Conservation (phyloP, 1,140 invertebrate species). For the Akabosia matsudoensis region DNA sequence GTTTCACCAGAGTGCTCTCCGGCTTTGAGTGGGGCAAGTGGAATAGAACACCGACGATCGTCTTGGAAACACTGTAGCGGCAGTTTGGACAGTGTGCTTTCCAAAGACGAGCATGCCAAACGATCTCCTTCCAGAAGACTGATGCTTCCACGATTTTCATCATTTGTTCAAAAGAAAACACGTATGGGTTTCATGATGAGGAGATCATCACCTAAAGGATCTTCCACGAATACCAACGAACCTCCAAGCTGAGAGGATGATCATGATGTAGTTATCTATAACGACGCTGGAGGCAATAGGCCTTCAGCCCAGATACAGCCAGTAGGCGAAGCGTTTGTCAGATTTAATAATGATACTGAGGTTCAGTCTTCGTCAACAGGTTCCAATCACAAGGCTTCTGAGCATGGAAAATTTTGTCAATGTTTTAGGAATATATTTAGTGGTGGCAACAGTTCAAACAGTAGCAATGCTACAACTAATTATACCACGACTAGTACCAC, state of each 20-base stretch:
- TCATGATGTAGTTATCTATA: no score
- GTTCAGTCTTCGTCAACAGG: no score
- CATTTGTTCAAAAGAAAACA: constrained; percentile 44
- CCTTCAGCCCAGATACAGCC: no score
- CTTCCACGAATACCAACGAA: neutral
- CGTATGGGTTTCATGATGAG: constrained; percentile 41
- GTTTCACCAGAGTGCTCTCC: constrained; percentile 42
- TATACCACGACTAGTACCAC: no score
- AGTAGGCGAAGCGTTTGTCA: no score
- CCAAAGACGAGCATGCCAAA: constrained; percentile 40
- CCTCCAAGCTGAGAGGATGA: constrained; percentile 26
- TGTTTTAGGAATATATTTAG: no score
- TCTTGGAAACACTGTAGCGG: constrained; percentile 45
- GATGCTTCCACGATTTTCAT: constrained; percentile 46
- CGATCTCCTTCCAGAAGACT: constrained; percentile 40
- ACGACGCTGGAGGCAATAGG: no score
- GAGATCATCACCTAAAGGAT: constrained; percentile 37
- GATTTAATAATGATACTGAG: no score
- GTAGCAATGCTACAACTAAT: no score
- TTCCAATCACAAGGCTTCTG: no score
- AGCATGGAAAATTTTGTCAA: no score
- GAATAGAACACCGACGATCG: neutral
- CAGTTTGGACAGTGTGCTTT: constrained; percentile 44
- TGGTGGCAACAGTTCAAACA: no score
- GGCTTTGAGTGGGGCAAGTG: constrained; percentile 27